Evolutionary conservation across 2,113 vertebrate species (phyloP).

Genomic region (Okapia johnstoni): DNA sequence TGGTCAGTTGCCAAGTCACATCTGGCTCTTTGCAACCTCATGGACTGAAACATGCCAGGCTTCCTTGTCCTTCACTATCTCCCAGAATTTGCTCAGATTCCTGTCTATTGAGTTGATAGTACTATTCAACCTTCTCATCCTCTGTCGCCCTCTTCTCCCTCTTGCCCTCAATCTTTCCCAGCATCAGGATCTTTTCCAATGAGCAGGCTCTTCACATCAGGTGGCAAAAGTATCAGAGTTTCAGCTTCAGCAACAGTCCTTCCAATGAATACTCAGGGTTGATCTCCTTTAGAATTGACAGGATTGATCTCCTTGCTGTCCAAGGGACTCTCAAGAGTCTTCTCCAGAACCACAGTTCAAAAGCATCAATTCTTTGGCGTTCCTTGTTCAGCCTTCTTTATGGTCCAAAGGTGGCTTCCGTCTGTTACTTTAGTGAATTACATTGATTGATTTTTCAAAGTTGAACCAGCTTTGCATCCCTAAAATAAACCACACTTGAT

Average conservation of each 20-base stretch:
- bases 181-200: neutral
- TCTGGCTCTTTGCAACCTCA: neutral
- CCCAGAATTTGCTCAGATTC: neutral
- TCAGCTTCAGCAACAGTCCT: neutral
- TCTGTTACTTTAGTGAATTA: neutral
- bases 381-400: neutral
- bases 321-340: neutral
- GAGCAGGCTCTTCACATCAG: neutral
- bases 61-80: neutral
- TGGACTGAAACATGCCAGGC: neutral
- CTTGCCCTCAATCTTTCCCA: neutral
- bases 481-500: neutral
- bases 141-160: neutral
- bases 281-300: neutral
- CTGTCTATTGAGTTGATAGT: neutral
- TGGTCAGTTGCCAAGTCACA: neutral
- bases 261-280: neutral
- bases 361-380: neutral
- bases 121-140: neutral
- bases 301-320: fast-evolving
- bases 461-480: neutral
- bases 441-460: neutral
- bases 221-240: neutral
- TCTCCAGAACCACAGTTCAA: neutral
- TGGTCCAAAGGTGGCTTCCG: neutral